Evolutionary conservation across 2,888 invertebrate genomes (phyloP), one percentile per base, ranked within the genome.

Genomic region (Neoscelio sp.): DNA sequence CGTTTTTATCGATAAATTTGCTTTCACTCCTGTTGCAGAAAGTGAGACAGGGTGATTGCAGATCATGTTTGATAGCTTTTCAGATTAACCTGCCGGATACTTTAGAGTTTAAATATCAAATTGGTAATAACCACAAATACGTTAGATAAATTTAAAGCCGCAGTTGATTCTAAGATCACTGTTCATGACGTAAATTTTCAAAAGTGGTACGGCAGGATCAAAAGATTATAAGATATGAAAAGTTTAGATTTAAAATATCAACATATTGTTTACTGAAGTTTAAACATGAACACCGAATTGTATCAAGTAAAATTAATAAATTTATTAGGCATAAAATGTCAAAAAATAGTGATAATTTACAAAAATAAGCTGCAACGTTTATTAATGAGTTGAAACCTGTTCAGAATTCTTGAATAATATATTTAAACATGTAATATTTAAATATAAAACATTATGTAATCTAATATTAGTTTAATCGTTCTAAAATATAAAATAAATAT

Each of bases 391-490:
- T 62, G 20, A 50, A 60, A 26, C 64, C n/a, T n/a, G n/a, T n/a
- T n/a, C n/a, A n/a, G n/a, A n/a, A n/a, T n/a, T n/a, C n/a, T n/a
- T n/a, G n/a, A n/a, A n/a, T n/a, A n/a, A n/a, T n/a, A n/a, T n/a
- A n/a, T n/a, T n/a, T n/a, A n/a, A n/a, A n/a, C n/a, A n/a, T n/a
- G n/a, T n/a, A n/a, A n/a, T n/a, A n/a, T n/a, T n/a, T 65, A 12
- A 82, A 33, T 26, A 81, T 42, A 82, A 83, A 78, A 46, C 79
- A 17, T 35, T n/a, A n/a, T n/a, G n/a, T n/a, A n/a, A n/a, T n/a
- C n/a, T n/a, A n/a, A n/a, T n/a, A n/a, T n/a, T n/a, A n/a, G n/a
- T n/a, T n/a, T n/a, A n/a, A n/a, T n/a, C n/a, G n/a, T n/a, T n/a
- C n/a, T n/a, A n/a, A n/a, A n/a, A n/a, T n/a, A n/a, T n/a, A n/a